Evolutionary conservation across 2,113 vertebrate species (phyloP).

Genomic region (Coreoperca whiteheadi): DNA sequence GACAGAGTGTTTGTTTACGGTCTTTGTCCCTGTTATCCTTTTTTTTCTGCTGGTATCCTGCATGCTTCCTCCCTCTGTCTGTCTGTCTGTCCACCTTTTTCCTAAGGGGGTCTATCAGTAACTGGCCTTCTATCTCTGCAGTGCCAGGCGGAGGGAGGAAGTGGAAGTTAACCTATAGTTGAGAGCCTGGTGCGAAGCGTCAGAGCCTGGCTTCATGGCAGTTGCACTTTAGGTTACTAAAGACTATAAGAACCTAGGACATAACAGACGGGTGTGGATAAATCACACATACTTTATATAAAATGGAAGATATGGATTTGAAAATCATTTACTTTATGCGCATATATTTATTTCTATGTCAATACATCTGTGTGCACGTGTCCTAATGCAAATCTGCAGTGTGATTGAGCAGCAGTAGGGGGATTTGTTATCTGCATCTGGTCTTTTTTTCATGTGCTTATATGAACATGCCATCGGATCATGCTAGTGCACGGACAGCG

Average conservation of each 20-base stretch:
- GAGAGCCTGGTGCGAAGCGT: background rate
- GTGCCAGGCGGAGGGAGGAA: constrained; percentile 51
- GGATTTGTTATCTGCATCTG: constrained; percentile 25
- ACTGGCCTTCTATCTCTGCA: constrained; percentile 32
- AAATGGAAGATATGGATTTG: background rate
- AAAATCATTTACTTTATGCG: constrained; percentile 2
- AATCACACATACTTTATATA: background rate
- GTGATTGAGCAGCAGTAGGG: constrained; percentile 14
- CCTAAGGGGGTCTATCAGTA: constrained; percentile 50
- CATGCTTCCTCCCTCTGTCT: constrained; percentile 64
- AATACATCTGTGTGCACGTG: background rate
- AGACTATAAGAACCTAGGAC: constrained; percentile 4
- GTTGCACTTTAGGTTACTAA: background rate
- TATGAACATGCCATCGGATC: constrained; percentile 57
- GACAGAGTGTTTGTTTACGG: constrained; percentile 43
- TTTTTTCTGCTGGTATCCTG: constrained; percentile 51
- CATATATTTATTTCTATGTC: constrained; percentile 19
- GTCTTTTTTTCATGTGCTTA: constrained; percentile 27
- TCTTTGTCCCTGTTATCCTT: constrained; percentile 42
- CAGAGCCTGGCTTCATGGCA: background rate
- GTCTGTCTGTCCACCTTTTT: constrained; percentile 43
- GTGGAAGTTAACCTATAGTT: constrained; percentile 42
- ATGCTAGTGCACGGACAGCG: constrained; percentile 49
- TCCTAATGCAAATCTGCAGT: constrained; percentile 11
- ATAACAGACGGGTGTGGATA: background rate